These are phyloP conservation scores for Polydrusus pterygomalis DNA, from an alignment of 2,888 invertebrate species.

Conservation along the genomic window DNA sequence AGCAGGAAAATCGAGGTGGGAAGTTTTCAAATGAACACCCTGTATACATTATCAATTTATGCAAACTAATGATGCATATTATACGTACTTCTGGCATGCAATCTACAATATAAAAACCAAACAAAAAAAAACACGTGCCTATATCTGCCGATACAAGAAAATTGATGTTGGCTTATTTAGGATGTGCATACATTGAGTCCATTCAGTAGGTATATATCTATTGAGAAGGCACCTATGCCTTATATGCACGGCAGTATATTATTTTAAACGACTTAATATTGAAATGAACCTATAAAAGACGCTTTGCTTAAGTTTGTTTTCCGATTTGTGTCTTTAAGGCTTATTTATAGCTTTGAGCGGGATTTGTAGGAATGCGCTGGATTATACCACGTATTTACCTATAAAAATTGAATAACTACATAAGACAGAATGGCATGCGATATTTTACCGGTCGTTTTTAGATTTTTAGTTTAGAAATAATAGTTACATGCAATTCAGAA, in stretches of 20 bases:
- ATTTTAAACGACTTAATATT: constrained; percentile 62
- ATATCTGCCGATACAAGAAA: constrained; percentile 43
- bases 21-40: too few relatives aligned
- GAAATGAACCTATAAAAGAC: constrained; percentile 58
- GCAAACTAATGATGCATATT: neutral
- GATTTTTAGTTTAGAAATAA: neutral
- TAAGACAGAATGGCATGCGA: neutral
- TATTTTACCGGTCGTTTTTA: neutral
- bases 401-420: constrained; percentile 16
- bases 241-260: constrained; percentile 60
- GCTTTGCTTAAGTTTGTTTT: constrained; percentile 54
- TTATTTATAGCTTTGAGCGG: constrained; percentile 48
- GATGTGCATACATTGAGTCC: constrained; percentile 57
- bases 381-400: constrained; percentile 40
- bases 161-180: constrained; percentile 58
- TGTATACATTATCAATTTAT: neutral
- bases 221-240: constrained; percentile 50
- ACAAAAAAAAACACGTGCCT: neutral
- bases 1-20: too few relatives aligned
- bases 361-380: constrained; percentile 51
- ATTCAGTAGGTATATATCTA: constrained; percentile 38
- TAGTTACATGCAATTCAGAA: too few relatives aligned
- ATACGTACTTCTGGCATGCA: constrained; percentile 11
- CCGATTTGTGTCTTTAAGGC: constrained; percentile 54
- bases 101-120: neutral